Evolutionary conservation across 2,113 vertebrate genomes (phyloP).

Genomic region (Cromileptes altivelis): DNA sequence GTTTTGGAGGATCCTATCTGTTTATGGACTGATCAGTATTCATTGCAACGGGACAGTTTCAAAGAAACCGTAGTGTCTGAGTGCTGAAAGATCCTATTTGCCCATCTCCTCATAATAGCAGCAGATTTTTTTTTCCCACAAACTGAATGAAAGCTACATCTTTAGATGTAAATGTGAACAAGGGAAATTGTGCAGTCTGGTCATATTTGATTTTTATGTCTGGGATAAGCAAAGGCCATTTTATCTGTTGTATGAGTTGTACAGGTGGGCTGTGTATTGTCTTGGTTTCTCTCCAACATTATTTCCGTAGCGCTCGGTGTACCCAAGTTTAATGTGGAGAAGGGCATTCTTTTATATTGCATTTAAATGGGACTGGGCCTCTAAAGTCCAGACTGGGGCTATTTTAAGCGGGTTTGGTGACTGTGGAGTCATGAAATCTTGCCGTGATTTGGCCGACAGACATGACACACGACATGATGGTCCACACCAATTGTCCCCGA

Average conservation of each 20-base stretch:
- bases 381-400: constrained; percentile 24
- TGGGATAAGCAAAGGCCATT: not conserved
- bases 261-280: accelerated
- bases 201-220: not conserved
- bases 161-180: not conserved
- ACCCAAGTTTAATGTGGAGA: not conserved
- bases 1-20: not conserved
- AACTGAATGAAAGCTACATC: not conserved
- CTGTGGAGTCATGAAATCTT: too few relatives aligned
- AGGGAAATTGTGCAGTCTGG: not conserved
- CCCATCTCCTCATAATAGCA: not conserved
- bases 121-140: not conserved
- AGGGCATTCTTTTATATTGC: not conserved
- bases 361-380: constrained; percentile 5
- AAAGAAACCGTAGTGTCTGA: not conserved
- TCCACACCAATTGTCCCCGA: too few relatives aligned
- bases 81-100: constrained; percentile 2
- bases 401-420: constrained; percentile 10
- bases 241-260: not conserved
- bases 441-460: too few relatives aligned
- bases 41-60: constrained; percentile 18
- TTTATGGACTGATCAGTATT: constrained; percentile 34
- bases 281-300: not conserved
- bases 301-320: not conserved
- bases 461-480: too few relatives aligned